phyloP scores from a whole-genome alignment of 2,797 vertebrate species.

The Gouania willdenowi region DNA sequence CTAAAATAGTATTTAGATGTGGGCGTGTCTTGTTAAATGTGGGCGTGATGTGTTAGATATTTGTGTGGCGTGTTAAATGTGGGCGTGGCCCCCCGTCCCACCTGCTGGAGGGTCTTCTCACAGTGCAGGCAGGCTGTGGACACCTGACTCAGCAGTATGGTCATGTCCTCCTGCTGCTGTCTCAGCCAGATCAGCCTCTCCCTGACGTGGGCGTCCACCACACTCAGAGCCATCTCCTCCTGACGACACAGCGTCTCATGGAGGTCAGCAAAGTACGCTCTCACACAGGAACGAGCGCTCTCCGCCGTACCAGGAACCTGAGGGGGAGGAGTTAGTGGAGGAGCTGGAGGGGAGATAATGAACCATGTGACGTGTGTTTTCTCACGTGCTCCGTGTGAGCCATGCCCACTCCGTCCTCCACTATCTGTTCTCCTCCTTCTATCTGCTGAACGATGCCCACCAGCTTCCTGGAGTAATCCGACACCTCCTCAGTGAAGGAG shows the following conservation, averaged over 20 bases:
- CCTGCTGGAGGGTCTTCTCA: slow-evolving; percentile 97
- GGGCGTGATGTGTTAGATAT: too few species aligned
- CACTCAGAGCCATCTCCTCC: slow-evolving; percentile 98
- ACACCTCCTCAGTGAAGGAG: slow-evolving; percentile 96
- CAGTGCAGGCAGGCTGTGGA: slow-evolving; percentile 97
- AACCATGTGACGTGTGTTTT: rapidly evolving
- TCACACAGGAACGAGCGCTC: slow-evolving; percentile 92
- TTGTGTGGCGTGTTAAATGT: too few species aligned
- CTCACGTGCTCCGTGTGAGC: slow-evolving; percentile 95
- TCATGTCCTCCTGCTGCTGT: slow-evolving; percentile 99
- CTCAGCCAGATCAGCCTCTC: slow-evolving; percentile 96
- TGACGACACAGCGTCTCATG: slow-evolving; percentile 97
- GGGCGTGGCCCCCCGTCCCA: slow-evolving; percentile 37
- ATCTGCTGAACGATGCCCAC: slow-evolving; percentile 96
- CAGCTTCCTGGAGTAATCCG: slow-evolving; percentile 95
- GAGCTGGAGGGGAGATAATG: not conserved
- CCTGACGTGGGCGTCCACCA: slow-evolving; percentile 94
- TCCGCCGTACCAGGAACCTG: slow-evolving; percentile 95
- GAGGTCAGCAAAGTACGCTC: slow-evolving; percentile 95
- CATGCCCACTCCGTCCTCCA: slow-evolving; percentile 93
- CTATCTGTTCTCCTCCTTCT: slow-evolving; percentile 95
- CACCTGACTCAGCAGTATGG: slow-evolving; percentile 94
- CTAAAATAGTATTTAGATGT: too few species aligned
- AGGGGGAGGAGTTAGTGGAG: rapidly evolving
- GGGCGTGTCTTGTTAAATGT: too few species aligned